A percentile compares a stretch with the other conserved stretches of the same genome.
These are phyloP conservation scores for Sciurus niger DNA, from an alignment of 2,113 vertebrate species.

Conservation along the genomic window DNA sequence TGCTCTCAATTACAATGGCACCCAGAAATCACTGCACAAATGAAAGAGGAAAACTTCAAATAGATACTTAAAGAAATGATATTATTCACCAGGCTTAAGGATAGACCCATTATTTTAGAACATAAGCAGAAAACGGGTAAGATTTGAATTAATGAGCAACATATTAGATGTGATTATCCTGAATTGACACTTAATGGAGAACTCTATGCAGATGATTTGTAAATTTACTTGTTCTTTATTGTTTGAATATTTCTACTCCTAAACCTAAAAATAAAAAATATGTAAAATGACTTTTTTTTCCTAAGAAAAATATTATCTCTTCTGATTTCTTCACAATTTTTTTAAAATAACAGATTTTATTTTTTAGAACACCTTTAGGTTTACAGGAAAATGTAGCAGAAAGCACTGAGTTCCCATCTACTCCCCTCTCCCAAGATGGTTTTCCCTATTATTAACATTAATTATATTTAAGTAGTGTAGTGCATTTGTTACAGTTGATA, in stretches of 20 bases:
- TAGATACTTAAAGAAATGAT: constrained; percentile 3
- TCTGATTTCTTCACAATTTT: background rate
- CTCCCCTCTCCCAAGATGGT: too few relatives aligned
- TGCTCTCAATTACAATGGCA: background rate
- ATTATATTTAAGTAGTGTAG: too few relatives aligned
- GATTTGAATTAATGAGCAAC: background rate
- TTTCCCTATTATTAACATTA: too few relatives aligned
- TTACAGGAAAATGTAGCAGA: background rate
- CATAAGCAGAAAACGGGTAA: background rate
- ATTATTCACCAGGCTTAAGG: background rate
- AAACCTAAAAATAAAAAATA: constrained; percentile 37
- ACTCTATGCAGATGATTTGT: background rate
- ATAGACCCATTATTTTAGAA: background rate
- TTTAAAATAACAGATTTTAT: too few relatives aligned
- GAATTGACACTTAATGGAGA: background rate
- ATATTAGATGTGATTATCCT: background rate
- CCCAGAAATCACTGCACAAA: background rate
- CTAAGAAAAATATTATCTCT: background rate
- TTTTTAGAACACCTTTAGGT: too few relatives aligned
- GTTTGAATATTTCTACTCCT: constrained; percentile 3
- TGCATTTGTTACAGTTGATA: too few relatives aligned
- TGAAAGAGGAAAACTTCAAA: background rate
- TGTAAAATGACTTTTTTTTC: background rate
- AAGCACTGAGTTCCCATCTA: too few relatives aligned
- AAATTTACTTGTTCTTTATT: background rate